Conservation (phyloP, 1,140 invertebrate genomes). For the Lepidurus packardi region DNA sequence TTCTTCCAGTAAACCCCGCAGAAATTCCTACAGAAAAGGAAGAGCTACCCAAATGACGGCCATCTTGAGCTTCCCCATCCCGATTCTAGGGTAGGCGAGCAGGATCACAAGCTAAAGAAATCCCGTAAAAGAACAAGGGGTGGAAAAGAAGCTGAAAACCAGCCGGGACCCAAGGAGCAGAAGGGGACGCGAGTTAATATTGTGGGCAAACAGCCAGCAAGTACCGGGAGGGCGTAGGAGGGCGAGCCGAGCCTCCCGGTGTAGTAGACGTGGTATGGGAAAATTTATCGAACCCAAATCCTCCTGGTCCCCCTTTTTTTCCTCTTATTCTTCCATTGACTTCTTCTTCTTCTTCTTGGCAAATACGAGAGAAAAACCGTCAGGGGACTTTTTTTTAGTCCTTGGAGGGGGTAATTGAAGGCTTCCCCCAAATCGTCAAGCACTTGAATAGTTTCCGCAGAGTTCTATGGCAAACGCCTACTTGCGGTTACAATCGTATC, state of each 20-base stretch:
- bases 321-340: neutral
- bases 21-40: no score
- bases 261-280: neutral
- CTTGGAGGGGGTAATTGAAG: neutral
- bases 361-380: neutral
- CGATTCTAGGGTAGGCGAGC: no score
- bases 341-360: neutral
- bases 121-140: no score
- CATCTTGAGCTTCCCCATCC: no score
- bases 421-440: neutral
- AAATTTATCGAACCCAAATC: neutral
- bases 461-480: no score
- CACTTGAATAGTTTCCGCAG: neutral
- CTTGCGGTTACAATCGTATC: no score
- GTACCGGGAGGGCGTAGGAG: neutral
- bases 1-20: no score
- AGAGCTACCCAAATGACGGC: no score
- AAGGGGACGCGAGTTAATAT: neutral
- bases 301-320: neutral
- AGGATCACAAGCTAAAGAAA: no score
- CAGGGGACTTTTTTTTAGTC: neutral
- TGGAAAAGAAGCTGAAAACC: neutral
- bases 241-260: neutral
- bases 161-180: neutral
- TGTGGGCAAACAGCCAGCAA: neutral